Conservation (phyloP, 1,140 invertebrate genomes). For the Scaptodrosophila lebanonensis region DNA sequence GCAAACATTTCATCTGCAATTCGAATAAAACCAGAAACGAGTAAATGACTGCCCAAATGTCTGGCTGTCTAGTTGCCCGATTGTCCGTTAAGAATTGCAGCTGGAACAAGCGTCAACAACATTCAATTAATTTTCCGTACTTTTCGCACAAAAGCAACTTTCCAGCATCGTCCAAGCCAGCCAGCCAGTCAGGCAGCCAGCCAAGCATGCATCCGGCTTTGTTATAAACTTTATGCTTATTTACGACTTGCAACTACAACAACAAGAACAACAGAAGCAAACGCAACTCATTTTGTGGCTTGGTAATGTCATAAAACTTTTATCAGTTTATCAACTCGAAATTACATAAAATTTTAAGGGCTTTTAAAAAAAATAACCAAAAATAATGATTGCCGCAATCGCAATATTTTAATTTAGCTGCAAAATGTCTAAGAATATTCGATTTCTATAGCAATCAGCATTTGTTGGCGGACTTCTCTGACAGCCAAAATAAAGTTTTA, state of each 20-base stretch:
- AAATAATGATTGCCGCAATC: not conserved
- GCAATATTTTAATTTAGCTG: not conserved
- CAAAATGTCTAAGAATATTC: no score
- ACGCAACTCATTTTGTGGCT: no score
- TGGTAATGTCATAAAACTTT: not conserved
- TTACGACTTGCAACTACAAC: conserved; percentile 29
- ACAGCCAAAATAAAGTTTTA: no score
- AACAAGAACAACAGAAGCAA: conserved; percentile 9
- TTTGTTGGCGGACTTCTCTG: no score
- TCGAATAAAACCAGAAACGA: conserved; percentile 33
- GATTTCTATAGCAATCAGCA: no score
- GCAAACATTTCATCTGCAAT: conserved; percentile 62
- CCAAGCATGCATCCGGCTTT: conserved; percentile 32
- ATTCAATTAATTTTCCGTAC: conserved; percentile 62
- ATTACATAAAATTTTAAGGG: no score
- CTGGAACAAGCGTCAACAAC: conserved; percentile 44
- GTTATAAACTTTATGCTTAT: conserved; percentile 58
- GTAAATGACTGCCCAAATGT: conserved; percentile 3
- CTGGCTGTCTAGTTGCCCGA: not conserved
- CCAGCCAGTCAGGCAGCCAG: no score
- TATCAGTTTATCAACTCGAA: conserved; percentile 1
- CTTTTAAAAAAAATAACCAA: not conserved
- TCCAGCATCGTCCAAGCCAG: conserved; percentile 20
- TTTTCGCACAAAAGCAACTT: conserved; percentile 46
- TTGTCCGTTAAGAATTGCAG: not conserved